These are phyloP conservation scores for Dicycla oo DNA, from an alignment of 2,888 invertebrate genomes.

Conservation along the genomic window DNA sequence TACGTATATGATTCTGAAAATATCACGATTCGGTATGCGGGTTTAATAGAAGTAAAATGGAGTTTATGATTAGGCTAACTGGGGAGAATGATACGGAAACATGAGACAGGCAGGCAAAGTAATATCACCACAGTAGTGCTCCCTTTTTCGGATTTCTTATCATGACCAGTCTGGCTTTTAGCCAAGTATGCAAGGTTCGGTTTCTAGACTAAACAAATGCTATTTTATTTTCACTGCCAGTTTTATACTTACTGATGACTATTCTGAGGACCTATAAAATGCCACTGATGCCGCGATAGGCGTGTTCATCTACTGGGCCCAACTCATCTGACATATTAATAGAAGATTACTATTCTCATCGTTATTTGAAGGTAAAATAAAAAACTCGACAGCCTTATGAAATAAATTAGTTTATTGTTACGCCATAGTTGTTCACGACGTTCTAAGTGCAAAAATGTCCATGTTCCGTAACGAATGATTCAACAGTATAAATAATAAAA, in stretches of 20 bases:
- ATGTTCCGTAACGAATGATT: constrained; percentile 85
- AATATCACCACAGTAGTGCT: neutral
- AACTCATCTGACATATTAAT: neutral
- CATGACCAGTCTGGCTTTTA: constrained; percentile 6
- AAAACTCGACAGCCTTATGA: constrained; percentile 81
- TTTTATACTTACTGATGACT: constrained; percentile 1
- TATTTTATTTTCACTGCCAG: constrained; percentile 13
- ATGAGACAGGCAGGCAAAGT: neutral
- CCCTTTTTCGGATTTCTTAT: neutral
- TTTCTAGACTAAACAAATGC: constrained; percentile 37
- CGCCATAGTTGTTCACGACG: constrained; percentile 84
- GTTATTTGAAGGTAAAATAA: constrained; percentile 64
- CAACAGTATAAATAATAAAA: constrained; percentile 90
- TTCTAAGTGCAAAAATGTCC: constrained; percentile 75
- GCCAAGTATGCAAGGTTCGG: constrained; percentile 30
- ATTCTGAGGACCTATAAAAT: neutral
- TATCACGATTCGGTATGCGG: neutral
- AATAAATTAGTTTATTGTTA: constrained; percentile 90
- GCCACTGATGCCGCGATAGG: neutral
- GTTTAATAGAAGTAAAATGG: neutral
- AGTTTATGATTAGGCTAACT: too few species aligned
- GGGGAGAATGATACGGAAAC: neutral
- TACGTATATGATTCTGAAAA: neutral
- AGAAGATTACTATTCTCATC: neutral
- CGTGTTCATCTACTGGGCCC: neutral